phyloP scores from a whole-genome alignment of 2,888 invertebrate genomes.

The Philonicus albiceps region DNA sequence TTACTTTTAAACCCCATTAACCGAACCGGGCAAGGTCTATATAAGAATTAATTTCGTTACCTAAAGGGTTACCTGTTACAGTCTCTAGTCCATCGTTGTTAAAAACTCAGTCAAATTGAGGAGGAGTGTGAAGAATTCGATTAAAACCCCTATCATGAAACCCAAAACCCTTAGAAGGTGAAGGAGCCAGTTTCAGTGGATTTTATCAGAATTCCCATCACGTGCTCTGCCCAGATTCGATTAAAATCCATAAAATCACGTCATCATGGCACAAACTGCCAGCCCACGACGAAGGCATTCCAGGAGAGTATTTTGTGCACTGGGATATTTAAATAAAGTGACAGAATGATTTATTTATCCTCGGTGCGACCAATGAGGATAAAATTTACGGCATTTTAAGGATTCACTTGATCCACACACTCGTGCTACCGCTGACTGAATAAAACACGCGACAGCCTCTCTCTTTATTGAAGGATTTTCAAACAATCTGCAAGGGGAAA shows the following conservation, averaged over 20 bases:
- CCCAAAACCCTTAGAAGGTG: neutral
- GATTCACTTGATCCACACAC: slow-evolving; percentile 27
- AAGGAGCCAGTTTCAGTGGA: neutral
- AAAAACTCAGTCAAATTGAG: neutral
- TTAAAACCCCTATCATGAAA: neutral
- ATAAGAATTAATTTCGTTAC: neutral
- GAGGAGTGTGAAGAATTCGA: neutral
- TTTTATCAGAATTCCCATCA: slow-evolving; percentile 31
- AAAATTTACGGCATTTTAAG: slow-evolving; percentile 42
- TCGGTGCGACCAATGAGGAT: slow-evolving; percentile 24
- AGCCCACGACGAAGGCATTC: neutral
- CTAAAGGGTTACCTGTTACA: neutral
- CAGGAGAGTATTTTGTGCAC: slow-evolving; percentile 11
- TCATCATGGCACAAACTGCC: slow-evolving; percentile 8
- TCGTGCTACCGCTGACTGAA: neutral
- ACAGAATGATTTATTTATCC: slow-evolving; percentile 44
- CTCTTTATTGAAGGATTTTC: slow-evolving; percentile 40
- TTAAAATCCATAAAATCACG: slow-evolving; percentile 43
- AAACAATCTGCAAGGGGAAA: slow-evolving; percentile 17
- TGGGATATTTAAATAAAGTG: slow-evolving; percentile 44
- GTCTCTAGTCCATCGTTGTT: neutral
- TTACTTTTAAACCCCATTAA: neutral
- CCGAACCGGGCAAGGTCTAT: no score
- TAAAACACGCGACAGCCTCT: slow-evolving; percentile 8
- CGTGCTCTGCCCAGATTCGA: slow-evolving; percentile 35